Evolutionary conservation across 2,797 vertebrate genomes (phyloP).

Genomic region (Coracias cyanogaster): DNA sequence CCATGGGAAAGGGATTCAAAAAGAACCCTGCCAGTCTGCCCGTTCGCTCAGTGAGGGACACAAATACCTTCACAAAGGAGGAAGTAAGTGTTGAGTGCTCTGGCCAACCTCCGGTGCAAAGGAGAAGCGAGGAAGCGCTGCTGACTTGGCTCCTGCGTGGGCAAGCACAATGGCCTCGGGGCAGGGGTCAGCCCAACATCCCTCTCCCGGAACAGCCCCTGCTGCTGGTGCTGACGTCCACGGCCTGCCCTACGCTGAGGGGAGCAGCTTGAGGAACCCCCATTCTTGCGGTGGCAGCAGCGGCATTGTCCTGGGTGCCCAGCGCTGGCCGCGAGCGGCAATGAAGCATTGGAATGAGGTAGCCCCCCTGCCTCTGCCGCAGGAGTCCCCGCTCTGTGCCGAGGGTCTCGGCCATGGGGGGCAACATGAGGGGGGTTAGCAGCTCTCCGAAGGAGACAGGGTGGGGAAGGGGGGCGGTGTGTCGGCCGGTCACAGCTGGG

Average conservation of each 20-base stretch:
- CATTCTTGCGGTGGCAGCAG: not conserved
- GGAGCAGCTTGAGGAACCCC: not conserved
- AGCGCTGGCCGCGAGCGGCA: not conserved
- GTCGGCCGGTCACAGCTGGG: slow-evolving; percentile 82
- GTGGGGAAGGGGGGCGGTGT: not conserved
- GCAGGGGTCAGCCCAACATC: not conserved
- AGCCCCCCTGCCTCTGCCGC: not conserved
- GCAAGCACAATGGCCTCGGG: not conserved
- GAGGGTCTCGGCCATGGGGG: not conserved
- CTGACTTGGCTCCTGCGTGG: not conserved
- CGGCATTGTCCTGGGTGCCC: not conserved
- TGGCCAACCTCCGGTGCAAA: not conserved
- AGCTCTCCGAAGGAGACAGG: slow-evolving; percentile 44
- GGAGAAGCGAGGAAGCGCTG: not conserved
- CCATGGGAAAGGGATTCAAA: not conserved
- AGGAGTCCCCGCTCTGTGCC: slow-evolving; percentile 13
- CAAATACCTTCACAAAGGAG: slow-evolving; percentile 34
- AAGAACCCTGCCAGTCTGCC: not conserved
- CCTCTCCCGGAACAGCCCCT: not conserved
- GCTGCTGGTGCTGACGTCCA: not conserved
- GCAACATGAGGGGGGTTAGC: not conserved
- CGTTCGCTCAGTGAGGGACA: not conserved
- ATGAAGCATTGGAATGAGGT: slow-evolving; percentile 33
- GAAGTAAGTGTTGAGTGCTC: not conserved
- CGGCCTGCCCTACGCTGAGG: rapidly evolving